Evolutionary conservation across 2,113 vertebrate genomes (phyloP).

Genomic region (Strigops habroptila): DNA sequence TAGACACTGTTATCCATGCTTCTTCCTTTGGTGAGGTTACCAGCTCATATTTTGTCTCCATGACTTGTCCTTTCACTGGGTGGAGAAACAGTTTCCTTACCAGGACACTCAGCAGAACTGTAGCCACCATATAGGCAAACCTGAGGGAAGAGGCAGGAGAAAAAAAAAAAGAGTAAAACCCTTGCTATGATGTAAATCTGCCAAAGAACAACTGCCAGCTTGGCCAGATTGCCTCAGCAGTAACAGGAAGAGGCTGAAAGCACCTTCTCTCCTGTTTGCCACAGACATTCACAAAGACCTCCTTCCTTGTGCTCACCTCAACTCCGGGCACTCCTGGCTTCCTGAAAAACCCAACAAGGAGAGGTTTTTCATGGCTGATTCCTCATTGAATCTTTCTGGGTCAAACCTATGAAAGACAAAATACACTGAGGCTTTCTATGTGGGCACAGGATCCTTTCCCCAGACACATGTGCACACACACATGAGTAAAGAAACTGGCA

Average conservation of each 20-base stretch:
- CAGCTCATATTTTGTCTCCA: slow-evolving; percentile 89
- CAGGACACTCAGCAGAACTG: slow-evolving; percentile 84
- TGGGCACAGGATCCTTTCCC: background rate
- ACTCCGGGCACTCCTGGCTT: slow-evolving; percentile 88
- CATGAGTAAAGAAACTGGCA: background rate
- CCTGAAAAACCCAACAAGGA: slow-evolving; percentile 92
- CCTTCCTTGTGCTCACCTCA: slow-evolving; percentile 77
- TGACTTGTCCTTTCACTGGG: slow-evolving; percentile 81
- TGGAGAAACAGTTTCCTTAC: slow-evolving; percentile 82
- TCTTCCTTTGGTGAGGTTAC: slow-evolving; percentile 92
- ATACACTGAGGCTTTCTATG: background rate
- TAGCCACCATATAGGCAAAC: slow-evolving; percentile 88
- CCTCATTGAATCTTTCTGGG: slow-evolving; percentile 88
- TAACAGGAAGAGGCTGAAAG: background rate
- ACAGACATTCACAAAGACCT: background rate
- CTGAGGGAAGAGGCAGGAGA: slow-evolving; percentile 61
- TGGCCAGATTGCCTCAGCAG: background rate
- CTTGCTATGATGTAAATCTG: background rate
- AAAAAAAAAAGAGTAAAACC: background rate
- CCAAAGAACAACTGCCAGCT: background rate
- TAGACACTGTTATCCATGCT: slow-evolving; percentile 90
- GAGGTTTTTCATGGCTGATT: slow-evolving; percentile 81
- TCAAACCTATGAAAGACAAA: slow-evolving; percentile 80
- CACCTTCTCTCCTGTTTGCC: background rate
- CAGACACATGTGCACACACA: fast-evolving